Evolutionary conservation across 2,113 vertebrate genomes (phyloP), one percentile per base, ranked within the genome.

Genomic region (Urocitellus parryii): DNA sequence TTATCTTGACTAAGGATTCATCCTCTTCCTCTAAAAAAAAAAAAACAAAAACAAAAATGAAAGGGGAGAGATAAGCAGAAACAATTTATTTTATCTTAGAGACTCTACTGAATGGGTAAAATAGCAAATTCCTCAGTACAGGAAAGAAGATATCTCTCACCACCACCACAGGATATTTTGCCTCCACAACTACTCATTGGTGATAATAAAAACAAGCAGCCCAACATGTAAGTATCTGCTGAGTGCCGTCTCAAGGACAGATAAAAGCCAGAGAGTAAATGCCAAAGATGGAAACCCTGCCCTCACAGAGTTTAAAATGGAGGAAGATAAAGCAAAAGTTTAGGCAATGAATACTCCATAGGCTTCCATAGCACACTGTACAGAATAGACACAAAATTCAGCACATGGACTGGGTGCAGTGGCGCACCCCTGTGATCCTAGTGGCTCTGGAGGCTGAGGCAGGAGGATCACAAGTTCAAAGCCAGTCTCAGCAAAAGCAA

Each of bases 151-250:
- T 78, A 68, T 94, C 63, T 73, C 39, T 94, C 2, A 45, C 34
- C 3, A 79, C 14, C 37, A 56, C 22, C 61, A 58, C 2, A 83
- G 45, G 37, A 74, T 65, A 76, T 48, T 78, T 61, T 34, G 70
- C n/a, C 42, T 76, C 72, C n/a, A 90, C 56, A 85, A 70, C 39
- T 70, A 79, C 68, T 79, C 37, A 68, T 3, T 89, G 61, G 8
- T 11, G 14, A 51, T 45, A 91, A 88, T 53, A 76, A 91, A 95
- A 95, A 37, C 34, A 86, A 96, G 58, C 13, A 80, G 67, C 10
- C 8, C 8, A 81, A 42, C 37, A 90, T 88, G 67, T 22, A 91
- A 74, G 80, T 14, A 88, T 53, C 63, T 93, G 48, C 39, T 88
- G 45, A 93, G 39, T 68, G 18, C 6, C 10, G 39, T 37, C 25